Evolutionary conservation across 2,113 vertebrate species (phyloP).

Genomic region (Morphnarchus princeps): DNA sequence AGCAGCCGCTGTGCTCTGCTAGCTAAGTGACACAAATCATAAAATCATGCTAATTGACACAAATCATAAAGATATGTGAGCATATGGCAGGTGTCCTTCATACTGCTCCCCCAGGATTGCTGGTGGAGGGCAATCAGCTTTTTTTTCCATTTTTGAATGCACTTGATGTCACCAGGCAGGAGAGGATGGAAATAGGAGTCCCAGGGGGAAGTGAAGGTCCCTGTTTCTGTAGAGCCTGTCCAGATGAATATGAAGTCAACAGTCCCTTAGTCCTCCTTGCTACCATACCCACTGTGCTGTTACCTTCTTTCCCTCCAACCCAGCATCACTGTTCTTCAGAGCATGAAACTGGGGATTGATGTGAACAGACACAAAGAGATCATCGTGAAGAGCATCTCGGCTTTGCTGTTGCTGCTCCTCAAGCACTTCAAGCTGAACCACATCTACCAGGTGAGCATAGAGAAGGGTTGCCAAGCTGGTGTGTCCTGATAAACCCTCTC

Average conservation of each 20-base stretch:
- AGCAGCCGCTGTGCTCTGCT: not conserved
- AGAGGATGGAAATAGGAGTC: not conserved
- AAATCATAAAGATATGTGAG: not conserved
- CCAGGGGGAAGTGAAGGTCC: rapidly evolving
- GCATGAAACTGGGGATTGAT: slow-evolving; percentile 96
- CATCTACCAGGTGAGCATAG: slow-evolving; percentile 85
- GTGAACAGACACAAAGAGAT: slow-evolving; percentile 98
- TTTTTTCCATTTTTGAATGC: rapidly evolving
- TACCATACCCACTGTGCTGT: not conserved
- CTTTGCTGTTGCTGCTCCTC: slow-evolving; percentile 88
- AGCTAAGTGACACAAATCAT: not conserved
- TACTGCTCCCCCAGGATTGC: rapidly evolving
- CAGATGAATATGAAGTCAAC: not conserved
- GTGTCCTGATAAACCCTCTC: not conserved
- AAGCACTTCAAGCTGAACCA: slow-evolving; percentile 97
- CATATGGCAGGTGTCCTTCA: not conserved
- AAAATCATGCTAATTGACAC: not conserved
- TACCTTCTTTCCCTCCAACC: not conserved
- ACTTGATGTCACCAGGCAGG: not conserved
- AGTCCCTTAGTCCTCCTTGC: not conserved
- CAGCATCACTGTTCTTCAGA: slow-evolving; percentile 94
- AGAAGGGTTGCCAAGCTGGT: rapidly evolving
- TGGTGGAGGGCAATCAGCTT: not conserved
- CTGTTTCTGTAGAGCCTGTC: not conserved
- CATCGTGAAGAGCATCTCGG: slow-evolving; percentile 93